Evolutionary conservation across 2,797 vertebrate species (phyloP).

Genomic region (Periophthalmus magnuspinnatus): DNA sequence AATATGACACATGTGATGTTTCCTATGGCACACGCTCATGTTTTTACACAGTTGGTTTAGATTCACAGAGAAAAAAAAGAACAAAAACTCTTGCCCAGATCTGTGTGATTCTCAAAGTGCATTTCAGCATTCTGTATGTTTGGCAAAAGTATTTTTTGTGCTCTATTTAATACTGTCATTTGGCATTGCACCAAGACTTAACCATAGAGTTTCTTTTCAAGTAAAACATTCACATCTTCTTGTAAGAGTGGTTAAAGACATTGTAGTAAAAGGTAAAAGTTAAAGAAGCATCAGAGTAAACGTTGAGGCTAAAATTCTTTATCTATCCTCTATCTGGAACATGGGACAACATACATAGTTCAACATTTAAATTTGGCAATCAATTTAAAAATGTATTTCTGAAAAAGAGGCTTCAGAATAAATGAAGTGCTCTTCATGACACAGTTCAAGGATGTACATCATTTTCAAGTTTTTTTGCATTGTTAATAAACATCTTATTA

Average conservation of each 20-base stretch:
- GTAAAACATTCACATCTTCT: slow-evolving; percentile 60
- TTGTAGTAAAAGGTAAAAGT: slow-evolving; percentile 10
- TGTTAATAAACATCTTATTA: not conserved
- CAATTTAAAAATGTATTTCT: not conserved
- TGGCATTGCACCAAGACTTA: slow-evolving; percentile 26
- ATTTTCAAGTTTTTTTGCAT: not conserved
- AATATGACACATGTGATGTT: slow-evolving; percentile 45
- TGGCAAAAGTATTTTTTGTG: slow-evolving; percentile 23
- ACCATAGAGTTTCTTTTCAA: slow-evolving; percentile 37
- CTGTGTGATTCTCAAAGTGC: slow-evolving; percentile 58
- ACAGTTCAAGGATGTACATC: not conserved
- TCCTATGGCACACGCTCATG: slow-evolving; percentile 45
- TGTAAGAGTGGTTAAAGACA: slow-evolving; percentile 30
- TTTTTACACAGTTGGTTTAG: slow-evolving; percentile 50
- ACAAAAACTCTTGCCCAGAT: slow-evolving; percentile 39
- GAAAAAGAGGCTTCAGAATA: not conserved
- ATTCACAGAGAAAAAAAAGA: slow-evolving; percentile 25
- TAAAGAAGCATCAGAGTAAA: not conserved
- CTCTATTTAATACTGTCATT: slow-evolving; percentile 57
- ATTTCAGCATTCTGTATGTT: slow-evolving; percentile 55
- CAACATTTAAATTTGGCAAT: not conserved
- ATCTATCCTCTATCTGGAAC: not conserved
- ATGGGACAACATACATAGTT: not conserved
- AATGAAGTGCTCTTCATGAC: not conserved
- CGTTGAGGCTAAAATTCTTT: not conserved